phyloP scores from a whole-genome alignment of 2,113 vertebrate genomes.

The Chamaetylas fuelleborni region DNA sequence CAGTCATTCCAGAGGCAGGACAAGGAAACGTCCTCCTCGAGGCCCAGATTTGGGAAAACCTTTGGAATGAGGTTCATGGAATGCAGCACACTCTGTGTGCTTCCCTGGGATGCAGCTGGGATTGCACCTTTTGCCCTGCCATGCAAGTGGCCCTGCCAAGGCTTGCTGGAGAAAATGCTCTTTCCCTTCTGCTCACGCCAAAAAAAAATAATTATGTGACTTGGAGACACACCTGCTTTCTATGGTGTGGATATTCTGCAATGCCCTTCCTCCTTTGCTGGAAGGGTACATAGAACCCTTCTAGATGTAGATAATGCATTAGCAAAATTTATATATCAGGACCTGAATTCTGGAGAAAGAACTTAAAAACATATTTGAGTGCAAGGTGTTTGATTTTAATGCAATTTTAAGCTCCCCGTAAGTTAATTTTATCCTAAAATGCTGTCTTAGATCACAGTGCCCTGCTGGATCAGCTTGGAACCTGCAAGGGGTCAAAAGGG shows the following conservation, averaged over 20 bases:
- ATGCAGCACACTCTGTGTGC: rapidly evolving
- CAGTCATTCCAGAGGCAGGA: neutral
- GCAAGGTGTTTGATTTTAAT: neutral
- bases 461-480: neutral
- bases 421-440: neutral
- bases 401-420: neutral
- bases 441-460: neutral
- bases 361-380: neutral
- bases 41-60: neutral
- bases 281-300: no score
- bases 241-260: neutral
- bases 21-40: neutral
- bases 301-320: neutral
- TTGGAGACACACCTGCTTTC: neutral
- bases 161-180: neutral
- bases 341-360: neutral
- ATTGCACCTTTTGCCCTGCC: neutral
- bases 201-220: neutral
- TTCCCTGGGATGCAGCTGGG: neutral
- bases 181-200: neutral
- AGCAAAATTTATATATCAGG: neutral
- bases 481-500: neutral
- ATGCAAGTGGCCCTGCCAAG: neutral
- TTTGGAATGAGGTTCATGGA: no score
- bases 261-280: neutral